phyloP scores from a whole-genome alignment of 1,140 invertebrate genomes.

The Bombus pascuorum region DNA sequence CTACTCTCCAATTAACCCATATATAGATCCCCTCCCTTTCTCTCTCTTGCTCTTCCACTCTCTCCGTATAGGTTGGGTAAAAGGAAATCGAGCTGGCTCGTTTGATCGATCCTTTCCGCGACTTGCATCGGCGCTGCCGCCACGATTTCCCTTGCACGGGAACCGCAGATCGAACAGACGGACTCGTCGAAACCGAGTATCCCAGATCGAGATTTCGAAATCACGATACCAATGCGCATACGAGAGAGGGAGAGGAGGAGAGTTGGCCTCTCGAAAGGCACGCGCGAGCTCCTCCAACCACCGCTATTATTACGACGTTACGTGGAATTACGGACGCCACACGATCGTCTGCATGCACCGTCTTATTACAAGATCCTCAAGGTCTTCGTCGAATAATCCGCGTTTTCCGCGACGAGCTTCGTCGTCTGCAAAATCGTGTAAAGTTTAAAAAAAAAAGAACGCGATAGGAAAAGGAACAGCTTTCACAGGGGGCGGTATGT shows the following conservation, averaged over 20 bases:
- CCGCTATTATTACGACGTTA: conserved; percentile 39
- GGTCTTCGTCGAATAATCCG: not conserved
- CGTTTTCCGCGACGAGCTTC: not conserved
- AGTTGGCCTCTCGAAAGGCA: conserved; percentile 8
- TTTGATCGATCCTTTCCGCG: conserved; percentile 33
- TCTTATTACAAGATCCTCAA: conserved; percentile 27
- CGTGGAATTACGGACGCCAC: conserved; percentile 25
- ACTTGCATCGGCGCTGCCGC: not conserved
- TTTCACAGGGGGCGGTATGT: too few relatives aligned
- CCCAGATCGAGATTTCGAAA: not conserved
- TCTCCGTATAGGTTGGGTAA: not conserved
- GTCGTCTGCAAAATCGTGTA: not conserved
- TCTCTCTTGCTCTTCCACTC: not conserved
- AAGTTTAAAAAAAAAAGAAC: not conserved
- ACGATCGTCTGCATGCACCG: not conserved
- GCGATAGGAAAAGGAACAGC: too few relatives aligned
- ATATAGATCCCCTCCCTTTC: conserved; percentile 23
- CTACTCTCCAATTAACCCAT: conserved; percentile 51
- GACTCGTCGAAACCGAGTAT: not conserved
- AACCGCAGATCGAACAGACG: not conserved
- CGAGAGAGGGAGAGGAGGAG: too few relatives aligned
- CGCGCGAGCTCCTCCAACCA: not conserved
- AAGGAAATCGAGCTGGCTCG: conserved; percentile 30
- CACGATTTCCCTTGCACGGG: not conserved
- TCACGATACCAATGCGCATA: not conserved